These are phyloP conservation scores for Vicugna pacos DNA, from an alignment of 2,113 vertebrate species.

Conservation along the genomic window DNA sequence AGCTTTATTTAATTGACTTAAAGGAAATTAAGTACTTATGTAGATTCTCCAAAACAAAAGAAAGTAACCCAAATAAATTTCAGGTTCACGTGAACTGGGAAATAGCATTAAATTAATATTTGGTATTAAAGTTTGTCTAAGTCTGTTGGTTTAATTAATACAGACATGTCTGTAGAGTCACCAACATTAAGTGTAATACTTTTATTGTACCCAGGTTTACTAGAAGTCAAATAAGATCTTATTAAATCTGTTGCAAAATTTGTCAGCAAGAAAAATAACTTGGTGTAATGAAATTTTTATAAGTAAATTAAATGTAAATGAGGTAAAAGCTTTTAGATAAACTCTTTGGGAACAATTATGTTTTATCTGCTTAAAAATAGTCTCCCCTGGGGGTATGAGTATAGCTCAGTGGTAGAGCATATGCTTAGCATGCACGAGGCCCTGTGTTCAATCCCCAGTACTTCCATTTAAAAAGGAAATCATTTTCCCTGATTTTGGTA, in stretches of 20 bases:
- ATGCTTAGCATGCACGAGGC: no score
- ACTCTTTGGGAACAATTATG: neutral
- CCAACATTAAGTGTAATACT: no score
- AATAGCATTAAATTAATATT: neutral
- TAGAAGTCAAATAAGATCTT: neutral
- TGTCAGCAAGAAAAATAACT: neutral
- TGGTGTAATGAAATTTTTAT: neutral
- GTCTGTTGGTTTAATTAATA: no score
- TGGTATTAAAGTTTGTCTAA: neutral
- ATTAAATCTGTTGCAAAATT: neutral
- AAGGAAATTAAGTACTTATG: neutral
- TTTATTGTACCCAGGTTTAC: neutral
- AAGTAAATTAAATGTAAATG: neutral
- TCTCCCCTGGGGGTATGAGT: neutral
- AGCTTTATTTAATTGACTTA: neutral
- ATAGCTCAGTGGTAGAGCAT: no score
- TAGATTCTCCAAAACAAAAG: neutral
- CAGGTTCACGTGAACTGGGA: neutral
- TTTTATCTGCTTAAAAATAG: neutral
- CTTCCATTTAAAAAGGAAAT: neutral
- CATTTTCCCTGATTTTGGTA: neutral
- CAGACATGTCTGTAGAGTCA: no score
- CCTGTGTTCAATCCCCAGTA: neutral
- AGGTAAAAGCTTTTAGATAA: neutral
- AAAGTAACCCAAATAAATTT: neutral